Conservation (phyloP, 2,888 invertebrate genomes). For the Alviniconcha strummeri region DNA sequence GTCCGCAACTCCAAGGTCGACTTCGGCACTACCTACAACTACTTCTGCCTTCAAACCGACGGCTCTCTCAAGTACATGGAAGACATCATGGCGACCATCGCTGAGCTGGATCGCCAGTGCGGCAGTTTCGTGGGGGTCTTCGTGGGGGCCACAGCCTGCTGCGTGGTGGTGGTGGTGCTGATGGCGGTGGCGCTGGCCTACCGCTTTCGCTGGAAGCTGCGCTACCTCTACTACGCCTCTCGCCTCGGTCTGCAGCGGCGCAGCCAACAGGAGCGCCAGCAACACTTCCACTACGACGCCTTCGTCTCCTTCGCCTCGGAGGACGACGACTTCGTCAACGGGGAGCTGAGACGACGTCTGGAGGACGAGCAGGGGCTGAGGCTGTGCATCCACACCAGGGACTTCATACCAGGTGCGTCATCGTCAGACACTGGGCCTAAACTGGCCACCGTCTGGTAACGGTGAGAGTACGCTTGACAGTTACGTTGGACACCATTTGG, state of each 20-base stretch:
- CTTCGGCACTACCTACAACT: slow-evolving; percentile 22
- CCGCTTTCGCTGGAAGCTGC: slow-evolving; percentile 42
- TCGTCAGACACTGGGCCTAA: not conserved
- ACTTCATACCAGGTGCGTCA: slow-evolving; percentile 28
- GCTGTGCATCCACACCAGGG: slow-evolving; percentile 32
- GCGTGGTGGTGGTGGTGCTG: slow-evolving; percentile 7
- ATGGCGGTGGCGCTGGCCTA: slow-evolving; percentile 31
- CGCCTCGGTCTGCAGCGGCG: slow-evolving; percentile 29
- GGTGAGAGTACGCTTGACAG: too few relatives aligned
- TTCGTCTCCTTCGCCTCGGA: slow-evolving; percentile 40
- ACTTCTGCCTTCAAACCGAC: slow-evolving; percentile 34
- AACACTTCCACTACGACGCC: slow-evolving; percentile 36
- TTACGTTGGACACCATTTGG: too few relatives aligned
- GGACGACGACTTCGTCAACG: slow-evolving; percentile 36
- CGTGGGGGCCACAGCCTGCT: slow-evolving; percentile 20
- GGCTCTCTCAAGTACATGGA: not conserved
- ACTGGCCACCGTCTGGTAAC: not conserved
- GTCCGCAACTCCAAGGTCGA: slow-evolving; percentile 25
- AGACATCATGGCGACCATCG: slow-evolving; percentile 1
- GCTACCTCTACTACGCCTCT: slow-evolving; percentile 40
- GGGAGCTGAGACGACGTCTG: slow-evolving; percentile 7
- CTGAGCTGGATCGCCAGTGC: slow-evolving; percentile 25
- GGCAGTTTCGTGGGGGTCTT: slow-evolving; percentile 31
- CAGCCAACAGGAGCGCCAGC: not conserved
- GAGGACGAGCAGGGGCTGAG: slow-evolving; percentile 23